Percentiles rank a stretch among this genome's conserved stretches.
Conservation (phyloP, 1,140 invertebrate species). For the Drosophila repletoides region DNA sequence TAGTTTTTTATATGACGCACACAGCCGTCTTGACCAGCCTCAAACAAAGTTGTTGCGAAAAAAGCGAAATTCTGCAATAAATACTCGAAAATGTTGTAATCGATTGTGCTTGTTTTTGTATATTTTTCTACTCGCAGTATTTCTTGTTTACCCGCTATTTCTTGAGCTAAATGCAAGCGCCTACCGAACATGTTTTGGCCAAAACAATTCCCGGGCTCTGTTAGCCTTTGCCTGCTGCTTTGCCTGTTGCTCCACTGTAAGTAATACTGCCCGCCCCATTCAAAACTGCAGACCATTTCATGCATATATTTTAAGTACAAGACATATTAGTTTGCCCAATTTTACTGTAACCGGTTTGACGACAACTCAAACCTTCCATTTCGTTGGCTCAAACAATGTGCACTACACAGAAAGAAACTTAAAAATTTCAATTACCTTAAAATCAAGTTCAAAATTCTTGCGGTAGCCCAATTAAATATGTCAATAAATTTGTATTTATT, state of each 20-base stretch:
- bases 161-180: conserved; percentile 53
- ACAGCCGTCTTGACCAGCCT: conserved; percentile 39
- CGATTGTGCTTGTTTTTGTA: conserved; percentile 37
- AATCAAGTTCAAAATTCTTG: no score
- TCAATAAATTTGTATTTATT: no score
- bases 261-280: conserved; percentile 44
- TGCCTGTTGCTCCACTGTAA: conserved; percentile 64
- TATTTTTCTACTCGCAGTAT: conserved; percentile 18
- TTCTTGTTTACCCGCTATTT: conserved; percentile 2
- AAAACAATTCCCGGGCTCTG: conserved; percentile 50
- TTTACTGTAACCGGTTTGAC: conserved; percentile 50
- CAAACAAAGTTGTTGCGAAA: conserved; percentile 48
- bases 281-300: neutral
- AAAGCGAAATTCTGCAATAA: conserved; percentile 31
- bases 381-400: no score
- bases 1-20: conserved; percentile 60
- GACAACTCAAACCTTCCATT: no score
- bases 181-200: conserved; percentile 68
- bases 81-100: conserved; percentile 48
- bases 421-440: no score
- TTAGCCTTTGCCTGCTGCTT: conserved; percentile 59
- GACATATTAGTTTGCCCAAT: conserved; percentile 1
- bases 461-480: no score
- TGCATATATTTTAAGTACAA: neutral
- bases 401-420: no score